Evolutionary conservation across 2,113 vertebrate genomes (phyloP).

Genomic region (Trinectes maculatus): DNA sequence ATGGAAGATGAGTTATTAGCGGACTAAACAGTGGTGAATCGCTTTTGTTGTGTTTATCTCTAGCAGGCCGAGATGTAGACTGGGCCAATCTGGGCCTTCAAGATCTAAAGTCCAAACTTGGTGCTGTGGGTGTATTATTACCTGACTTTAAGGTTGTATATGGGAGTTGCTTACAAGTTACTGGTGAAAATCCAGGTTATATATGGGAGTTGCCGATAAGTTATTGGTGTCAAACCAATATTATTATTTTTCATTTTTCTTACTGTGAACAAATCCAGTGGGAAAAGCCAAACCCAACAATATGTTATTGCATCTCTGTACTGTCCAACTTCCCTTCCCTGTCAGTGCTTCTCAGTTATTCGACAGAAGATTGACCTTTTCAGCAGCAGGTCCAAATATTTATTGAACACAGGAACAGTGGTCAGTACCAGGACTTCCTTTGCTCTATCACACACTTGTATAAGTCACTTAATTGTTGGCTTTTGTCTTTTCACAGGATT

Average conservation of each 20-base stretch:
- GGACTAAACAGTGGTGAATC: not conserved
- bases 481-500: conserved; percentile 5
- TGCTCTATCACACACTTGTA: too few relatives aligned
- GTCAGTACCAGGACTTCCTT: too few relatives aligned
- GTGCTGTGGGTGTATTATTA: not conserved
- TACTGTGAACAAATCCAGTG: conserved; percentile 13
- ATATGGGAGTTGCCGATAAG: too few relatives aligned
- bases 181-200: too few relatives aligned
- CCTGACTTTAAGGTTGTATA: not conserved
- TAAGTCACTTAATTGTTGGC: not conserved
- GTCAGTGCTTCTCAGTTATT: not conserved
- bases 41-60: not conserved
- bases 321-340: too few relatives aligned
- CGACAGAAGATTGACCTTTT: not conserved
- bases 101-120: conserved; percentile 16
- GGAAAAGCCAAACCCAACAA: conserved; percentile 1
- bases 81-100: not conserved
- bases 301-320: not conserved
- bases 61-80: conserved; percentile 28
- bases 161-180: too few relatives aligned
- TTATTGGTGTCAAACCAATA: too few relatives aligned
- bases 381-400: not conserved
- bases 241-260: not conserved
- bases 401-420: too few relatives aligned
- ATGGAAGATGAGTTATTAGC: not conserved